These are phyloP conservation scores for Macrobrachium nipponense DNA, from an alignment of 1,140 invertebrate genomes.

Conservation along the genomic window DNA sequence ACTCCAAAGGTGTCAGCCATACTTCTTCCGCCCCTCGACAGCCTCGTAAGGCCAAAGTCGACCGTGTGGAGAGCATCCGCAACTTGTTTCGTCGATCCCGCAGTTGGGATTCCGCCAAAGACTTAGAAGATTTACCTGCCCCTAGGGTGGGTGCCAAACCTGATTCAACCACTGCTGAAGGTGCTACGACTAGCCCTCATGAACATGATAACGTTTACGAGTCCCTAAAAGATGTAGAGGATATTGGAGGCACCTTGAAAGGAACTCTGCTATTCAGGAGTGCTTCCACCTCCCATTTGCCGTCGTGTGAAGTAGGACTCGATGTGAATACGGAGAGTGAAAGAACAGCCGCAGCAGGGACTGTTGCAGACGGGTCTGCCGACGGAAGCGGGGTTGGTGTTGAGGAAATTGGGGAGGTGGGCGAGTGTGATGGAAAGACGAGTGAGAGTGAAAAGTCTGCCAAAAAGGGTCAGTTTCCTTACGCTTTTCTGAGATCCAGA, in stretches of 20 bases:
- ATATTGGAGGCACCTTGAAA: constrained; percentile 5
- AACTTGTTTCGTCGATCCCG: constrained; percentile 64
- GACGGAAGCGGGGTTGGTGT: neutral
- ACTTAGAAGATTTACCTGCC: constrained; percentile 55
- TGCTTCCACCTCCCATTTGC: constrained; percentile 62
- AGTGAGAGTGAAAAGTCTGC: constrained; percentile 45
- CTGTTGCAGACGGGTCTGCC: no score
- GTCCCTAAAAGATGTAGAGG: constrained; percentile 43
- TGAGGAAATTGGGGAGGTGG: constrained; percentile 1
- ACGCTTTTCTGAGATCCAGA: constrained; percentile 63
- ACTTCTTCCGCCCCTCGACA: constrained; percentile 28
- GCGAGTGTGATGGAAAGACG: constrained; percentile 22
- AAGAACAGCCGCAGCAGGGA: neutral
- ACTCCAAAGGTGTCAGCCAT: constrained; percentile 1
- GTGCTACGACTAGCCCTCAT: neutral
- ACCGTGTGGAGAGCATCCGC: constrained; percentile 64
- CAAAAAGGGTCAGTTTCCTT: constrained; percentile 62
- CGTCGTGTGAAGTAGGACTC: constrained; percentile 30
- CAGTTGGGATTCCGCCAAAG: constrained; percentile 64
- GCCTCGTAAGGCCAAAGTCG: constrained; percentile 59
- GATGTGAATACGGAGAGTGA: neutral
- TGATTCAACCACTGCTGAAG: neutral
- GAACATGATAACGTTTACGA: constrained; percentile 50
- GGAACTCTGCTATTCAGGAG: constrained; percentile 54
- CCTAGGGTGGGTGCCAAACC: neutral